These are phyloP conservation scores for Pimpla rufipes DNA, from an alignment of 2,888 invertebrate genomes.

Conservation along the genomic window DNA sequence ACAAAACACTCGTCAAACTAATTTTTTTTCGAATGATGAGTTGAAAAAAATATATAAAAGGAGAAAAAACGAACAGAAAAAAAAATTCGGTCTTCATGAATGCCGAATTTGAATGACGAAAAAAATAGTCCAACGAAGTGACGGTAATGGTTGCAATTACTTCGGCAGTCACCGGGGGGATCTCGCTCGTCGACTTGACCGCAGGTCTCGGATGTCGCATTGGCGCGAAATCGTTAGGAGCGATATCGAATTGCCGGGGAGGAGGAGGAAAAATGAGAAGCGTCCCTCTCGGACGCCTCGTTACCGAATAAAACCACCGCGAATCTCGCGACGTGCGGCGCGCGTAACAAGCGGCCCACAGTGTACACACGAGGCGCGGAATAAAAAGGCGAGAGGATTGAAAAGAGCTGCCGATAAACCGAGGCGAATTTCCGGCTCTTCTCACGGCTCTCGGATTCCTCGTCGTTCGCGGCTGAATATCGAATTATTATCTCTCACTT, in stretches of 20 bases:
- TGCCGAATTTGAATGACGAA: neutral
- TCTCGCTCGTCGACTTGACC: neutral
- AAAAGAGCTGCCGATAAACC: slow-evolving; percentile 31
- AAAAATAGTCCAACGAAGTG: neutral
- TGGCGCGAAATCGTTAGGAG: slow-evolving; percentile 5
- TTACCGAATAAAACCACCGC: slow-evolving; percentile 26
- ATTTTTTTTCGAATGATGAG: neutral
- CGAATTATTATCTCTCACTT: slow-evolving; percentile 18
- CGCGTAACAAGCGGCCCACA: slow-evolving; percentile 7
- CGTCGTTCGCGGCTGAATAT: slow-evolving; percentile 22
- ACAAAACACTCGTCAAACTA: too few species aligned
- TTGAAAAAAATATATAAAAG: neutral
- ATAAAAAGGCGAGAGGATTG: neutral
- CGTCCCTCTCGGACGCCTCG: neutral
- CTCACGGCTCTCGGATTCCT: slow-evolving; percentile 43
- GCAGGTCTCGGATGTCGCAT: neutral
- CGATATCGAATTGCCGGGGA: slow-evolving; percentile 36
- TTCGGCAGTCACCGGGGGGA: neutral
- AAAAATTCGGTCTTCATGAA: too few species aligned
- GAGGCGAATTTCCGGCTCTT: slow-evolving; percentile 36
- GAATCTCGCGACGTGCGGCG: neutral
- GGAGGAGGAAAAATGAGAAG: slow-evolving; percentile 11
- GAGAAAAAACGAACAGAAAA: too few species aligned
- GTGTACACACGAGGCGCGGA: neutral
- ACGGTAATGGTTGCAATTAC: neutral